A percentile compares a stretch with the other conserved stretches of the same genome.
phyloP scores from a whole-genome alignment of 2,113 vertebrate species.

The Daubentonia madagascariensis region DNA sequence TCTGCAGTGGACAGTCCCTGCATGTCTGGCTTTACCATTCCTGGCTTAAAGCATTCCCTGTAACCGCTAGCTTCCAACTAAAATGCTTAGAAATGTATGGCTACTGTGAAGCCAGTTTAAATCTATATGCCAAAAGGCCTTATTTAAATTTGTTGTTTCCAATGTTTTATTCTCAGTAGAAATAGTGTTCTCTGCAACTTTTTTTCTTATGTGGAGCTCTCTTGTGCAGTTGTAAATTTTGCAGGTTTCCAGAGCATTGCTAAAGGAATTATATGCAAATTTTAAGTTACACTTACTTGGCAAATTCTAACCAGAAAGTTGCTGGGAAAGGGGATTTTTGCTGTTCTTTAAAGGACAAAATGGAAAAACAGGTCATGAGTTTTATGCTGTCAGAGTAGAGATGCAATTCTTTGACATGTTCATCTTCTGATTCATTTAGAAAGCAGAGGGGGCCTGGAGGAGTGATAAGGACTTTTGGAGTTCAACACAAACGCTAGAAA shows the following conservation, averaged over 20 bases:
- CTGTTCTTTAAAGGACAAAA: constrained; percentile 43
- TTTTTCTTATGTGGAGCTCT: neutral
- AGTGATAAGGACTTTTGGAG: constrained; percentile 44
- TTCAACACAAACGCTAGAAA: constrained; percentile 27
- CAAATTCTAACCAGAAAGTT: constrained; percentile 55
- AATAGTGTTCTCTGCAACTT: neutral
- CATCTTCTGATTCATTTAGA: constrained; percentile 12
- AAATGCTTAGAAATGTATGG: neutral
- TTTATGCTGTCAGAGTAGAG: constrained; percentile 24
- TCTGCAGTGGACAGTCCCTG: neutral
- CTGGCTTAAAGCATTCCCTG: neutral
- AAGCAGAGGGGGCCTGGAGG: neutral
- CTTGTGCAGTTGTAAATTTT: constrained; percentile 24
- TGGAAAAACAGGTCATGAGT: constrained; percentile 37
- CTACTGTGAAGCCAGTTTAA: constrained; percentile 1
- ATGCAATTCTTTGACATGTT: neutral
- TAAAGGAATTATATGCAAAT: constrained; percentile 69
- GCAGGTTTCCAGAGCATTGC: constrained; percentile 53
- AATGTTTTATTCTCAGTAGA: constrained; percentile 19
- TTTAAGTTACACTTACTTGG: constrained; percentile 53
- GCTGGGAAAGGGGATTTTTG: constrained; percentile 47
- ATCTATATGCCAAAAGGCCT: neutral
- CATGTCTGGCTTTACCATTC: neutral
- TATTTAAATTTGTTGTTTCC: neutral
- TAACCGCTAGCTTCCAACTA: neutral